A percentile compares a stretch with the other conserved stretches of the same genome.
phyloP scores from a whole-genome alignment of 2,113 vertebrate species.

The Abramis brama region DNA sequence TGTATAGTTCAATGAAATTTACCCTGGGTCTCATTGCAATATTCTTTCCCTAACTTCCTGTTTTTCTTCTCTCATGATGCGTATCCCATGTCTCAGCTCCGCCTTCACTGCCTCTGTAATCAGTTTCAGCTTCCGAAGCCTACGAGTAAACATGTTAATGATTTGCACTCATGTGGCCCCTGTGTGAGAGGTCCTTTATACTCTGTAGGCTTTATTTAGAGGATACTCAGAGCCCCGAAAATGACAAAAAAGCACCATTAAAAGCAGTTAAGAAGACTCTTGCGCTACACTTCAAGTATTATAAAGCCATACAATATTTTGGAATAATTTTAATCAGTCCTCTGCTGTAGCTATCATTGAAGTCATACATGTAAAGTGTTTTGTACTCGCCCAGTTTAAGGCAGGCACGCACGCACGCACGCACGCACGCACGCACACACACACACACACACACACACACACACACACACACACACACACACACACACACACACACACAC shows the following conservation, averaged over 20 bases:
- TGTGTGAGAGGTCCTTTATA: neutral
- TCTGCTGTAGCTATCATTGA: neutral
- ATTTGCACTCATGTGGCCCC: neutral
- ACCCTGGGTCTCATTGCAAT: neutral
- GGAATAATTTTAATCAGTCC: neutral
- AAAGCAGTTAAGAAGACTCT: neutral
- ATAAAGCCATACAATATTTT: neutral
- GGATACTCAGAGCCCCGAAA: neutral
- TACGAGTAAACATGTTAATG: constrained; percentile 17
- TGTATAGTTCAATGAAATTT: constrained; percentile 20
- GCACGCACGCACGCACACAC: too few relatives aligned
- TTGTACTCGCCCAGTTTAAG: too few relatives aligned
- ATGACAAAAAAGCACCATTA: neutral
- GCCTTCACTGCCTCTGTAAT: constrained; percentile 1
- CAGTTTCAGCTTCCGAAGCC: neutral
- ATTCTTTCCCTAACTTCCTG: constrained; percentile 43
- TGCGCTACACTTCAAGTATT: neutral
- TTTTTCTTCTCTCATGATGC: constrained; percentile 3
- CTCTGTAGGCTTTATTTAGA: neutral
- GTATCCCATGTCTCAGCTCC: neutral
- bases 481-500: too few relatives aligned
- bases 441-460: too few relatives aligned
- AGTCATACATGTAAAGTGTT: neutral
- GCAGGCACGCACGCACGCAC: too few relatives aligned
- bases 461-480: too few relatives aligned